These are phyloP conservation scores for Schizotus pectinicornis DNA, from an alignment of 2,888 invertebrate genomes.

Conservation along the genomic window DNA sequence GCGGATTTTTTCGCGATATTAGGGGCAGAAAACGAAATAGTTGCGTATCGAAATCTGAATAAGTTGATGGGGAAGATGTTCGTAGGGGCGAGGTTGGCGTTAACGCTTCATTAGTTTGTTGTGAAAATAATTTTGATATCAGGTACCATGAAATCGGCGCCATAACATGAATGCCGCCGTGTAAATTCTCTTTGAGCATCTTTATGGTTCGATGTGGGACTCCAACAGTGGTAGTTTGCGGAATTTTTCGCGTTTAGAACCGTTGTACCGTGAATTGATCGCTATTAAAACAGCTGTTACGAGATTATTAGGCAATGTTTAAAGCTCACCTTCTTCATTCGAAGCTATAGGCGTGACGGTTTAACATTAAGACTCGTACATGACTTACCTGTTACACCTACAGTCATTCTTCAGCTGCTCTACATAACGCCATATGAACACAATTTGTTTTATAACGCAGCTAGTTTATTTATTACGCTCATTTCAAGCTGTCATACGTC, in stretches of 20 bases:
- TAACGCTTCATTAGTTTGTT: too few relatives aligned
- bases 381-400: constrained; percentile 51
- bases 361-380: constrained; percentile 44
- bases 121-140: too few relatives aligned
- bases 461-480: constrained; percentile 4
- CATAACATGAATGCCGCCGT: constrained; percentile 5
- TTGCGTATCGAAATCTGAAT: too few relatives aligned
- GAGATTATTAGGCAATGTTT: constrained; percentile 40
- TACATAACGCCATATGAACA: constrained; percentile 40
- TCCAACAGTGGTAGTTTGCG: constrained; percentile 25
- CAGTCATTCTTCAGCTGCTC: constrained; percentile 45
- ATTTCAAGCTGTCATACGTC: constrained; percentile 6
- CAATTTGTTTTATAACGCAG: constrained; percentile 31
- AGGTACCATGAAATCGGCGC: too few relatives aligned
- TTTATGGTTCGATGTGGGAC: constrained; percentile 25
- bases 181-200: constrained; percentile 13
- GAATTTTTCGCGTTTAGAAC: constrained; percentile 27
- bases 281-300: constrained; percentile 34
- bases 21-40: not conserved
- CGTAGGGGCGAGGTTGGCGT: too few relatives aligned
- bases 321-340: constrained; percentile 41
- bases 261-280: constrained; percentile 23
- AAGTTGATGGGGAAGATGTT: too few relatives aligned
- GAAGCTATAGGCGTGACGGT: constrained; percentile 45
- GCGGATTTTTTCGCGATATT: not conserved